Base-by-base conservation (phyloP, 1,140 invertebrate species). In the Artemia franciscana region DNA sequence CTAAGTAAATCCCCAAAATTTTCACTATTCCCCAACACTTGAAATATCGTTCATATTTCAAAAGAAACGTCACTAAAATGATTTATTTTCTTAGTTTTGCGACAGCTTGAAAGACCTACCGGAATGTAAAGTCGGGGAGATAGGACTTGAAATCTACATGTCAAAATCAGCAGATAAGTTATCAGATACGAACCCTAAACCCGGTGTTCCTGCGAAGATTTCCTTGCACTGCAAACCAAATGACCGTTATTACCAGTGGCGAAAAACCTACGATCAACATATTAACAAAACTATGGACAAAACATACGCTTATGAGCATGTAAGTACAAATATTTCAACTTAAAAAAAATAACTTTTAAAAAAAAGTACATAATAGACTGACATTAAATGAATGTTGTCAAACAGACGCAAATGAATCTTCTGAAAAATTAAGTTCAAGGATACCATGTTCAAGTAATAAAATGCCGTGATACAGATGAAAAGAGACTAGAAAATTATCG, bases 261-360 rank as follows among this genome's bases (percentile, higher is more conserved):
- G 39, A 15, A 12, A 12, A 51, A 18, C 12, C 39, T 64, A 66
- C 18, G 70, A 69, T 51, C 60, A 63, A 15, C 62, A 70, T 21
- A 63, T 70, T 5, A 61, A 70, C 39, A 61, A 68, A 4, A 65
- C 72, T 18, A 67, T 61, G 30, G 69, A 51, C 3, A 51, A 74
- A 66, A 63, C 64, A 3, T 74, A 73, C 57, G 68, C 66, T 58
- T 76, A 73, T 64, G 66, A 68, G 12, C 72, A 73, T 68, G 74
- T 74, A 71, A 59, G 12, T 28, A 18, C n/a, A 27, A 1, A 57
- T 18, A 15, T 24, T 0, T 9, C 4, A 24, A 24, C 3, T 26
- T 24, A n/a, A n/a, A n/a, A n/a, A n/a, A n/a, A n/a, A n/a, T n/a
- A n/a, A n/a, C n/a, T n/a, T n/a, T n/a, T n/a, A n/a, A n/a, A n/a